A percentile compares a stretch with the other conserved stretches of the same genome.
Conservation (phyloP, 2,888 invertebrate genomes). For the Scaeva pyrastri region DNA sequence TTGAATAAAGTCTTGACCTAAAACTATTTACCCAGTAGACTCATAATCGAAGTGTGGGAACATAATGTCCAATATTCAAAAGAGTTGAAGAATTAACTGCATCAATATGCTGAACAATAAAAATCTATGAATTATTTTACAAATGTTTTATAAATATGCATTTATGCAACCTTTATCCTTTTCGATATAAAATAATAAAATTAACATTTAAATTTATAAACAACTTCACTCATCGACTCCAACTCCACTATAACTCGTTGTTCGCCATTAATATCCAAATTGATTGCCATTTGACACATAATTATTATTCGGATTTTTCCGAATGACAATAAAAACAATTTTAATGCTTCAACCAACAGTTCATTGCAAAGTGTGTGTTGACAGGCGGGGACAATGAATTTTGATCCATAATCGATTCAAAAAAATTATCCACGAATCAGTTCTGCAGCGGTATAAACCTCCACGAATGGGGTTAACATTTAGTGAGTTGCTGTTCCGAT, state of each 20-base stretch:
- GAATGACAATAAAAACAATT: conserved; percentile 30
- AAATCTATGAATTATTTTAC: not conserved
- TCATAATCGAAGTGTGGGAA: not conserved
- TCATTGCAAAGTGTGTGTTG: not conserved
- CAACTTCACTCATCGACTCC: not conserved
- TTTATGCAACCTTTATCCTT: not conserved
- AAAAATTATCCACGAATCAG: conserved; percentile 52
- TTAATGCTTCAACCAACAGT: not conserved
- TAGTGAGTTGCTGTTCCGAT: not conserved
- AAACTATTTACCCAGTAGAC: not conserved
- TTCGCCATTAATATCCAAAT: conserved; percentile 24
- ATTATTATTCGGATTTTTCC: conserved; percentile 55
- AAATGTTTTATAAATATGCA: not conserved
- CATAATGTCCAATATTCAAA: not conserved
- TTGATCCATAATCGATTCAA: conserved; percentile 71
- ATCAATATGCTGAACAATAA: not conserved
- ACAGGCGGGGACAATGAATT: conserved; percentile 50
- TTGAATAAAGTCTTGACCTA: not conserved
- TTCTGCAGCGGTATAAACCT: not conserved
- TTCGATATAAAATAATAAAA: not conserved
- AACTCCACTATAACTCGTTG: conserved; percentile 12
- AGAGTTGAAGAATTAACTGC: not conserved
- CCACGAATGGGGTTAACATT: not conserved
- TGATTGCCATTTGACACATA: conserved; percentile 47
- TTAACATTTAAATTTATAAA: conserved; percentile 9